Conservation (phyloP, 2,888 invertebrate species). For the Drosophila meridiana region DNA sequence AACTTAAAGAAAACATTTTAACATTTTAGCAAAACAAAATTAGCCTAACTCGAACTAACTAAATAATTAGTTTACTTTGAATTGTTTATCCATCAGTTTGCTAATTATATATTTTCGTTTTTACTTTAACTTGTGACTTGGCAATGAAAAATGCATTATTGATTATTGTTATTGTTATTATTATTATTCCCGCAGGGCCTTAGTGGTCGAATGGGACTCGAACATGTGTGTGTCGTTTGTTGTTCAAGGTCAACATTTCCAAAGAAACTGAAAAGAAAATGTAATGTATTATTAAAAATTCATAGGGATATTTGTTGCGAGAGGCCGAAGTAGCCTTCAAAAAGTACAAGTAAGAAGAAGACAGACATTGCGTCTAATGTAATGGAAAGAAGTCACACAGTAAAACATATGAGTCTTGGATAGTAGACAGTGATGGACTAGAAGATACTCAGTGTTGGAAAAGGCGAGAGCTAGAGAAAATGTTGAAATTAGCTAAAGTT, state of each 20-base stretch:
- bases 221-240: not conserved
- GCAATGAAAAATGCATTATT: constrained; percentile 17
- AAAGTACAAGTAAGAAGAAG: not conserved
- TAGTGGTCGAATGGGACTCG: not conserved
- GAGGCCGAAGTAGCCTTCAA: constrained; percentile 4
- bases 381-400: constrained; percentile 2
- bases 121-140: not conserved
- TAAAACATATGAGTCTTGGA: not conserved
- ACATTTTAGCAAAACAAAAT: constrained; percentile 4
- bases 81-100: not conserved
- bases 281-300: constrained; percentile 30
- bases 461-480: not conserved
- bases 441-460: not conserved
- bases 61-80: not conserved
- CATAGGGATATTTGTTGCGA: constrained; percentile 21
- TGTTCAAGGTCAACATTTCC: not conserved
- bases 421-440: not conserved
- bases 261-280: constrained; percentile 19
- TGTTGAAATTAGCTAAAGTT: too few species aligned
- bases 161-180: constrained; percentile 5
- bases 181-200: not conserved
- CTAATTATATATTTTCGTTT: not conserved
- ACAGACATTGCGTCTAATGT: not conserved
- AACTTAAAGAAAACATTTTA: constrained; percentile 4
- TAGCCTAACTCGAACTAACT: not conserved